Percentiles rank a stretch among this genome's conserved stretches.
phyloP scores from a whole-genome alignment of 2,113 vertebrate genomes.

The Orientallactaga bullata region DNA sequence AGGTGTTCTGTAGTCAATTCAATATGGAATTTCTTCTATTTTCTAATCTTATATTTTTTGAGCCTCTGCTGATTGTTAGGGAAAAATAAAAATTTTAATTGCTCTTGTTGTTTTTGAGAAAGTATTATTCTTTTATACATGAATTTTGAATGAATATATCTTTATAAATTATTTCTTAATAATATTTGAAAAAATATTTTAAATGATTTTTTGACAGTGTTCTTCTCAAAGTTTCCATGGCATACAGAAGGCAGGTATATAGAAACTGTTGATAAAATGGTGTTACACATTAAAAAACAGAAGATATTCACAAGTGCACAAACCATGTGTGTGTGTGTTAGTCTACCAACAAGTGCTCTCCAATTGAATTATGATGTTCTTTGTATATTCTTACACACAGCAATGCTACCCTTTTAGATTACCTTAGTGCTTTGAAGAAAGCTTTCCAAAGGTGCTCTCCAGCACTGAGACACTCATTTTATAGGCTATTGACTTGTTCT shows the following conservation, averaged over 20 bases:
- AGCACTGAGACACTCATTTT: constrained; percentile 54
- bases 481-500: constrained; percentile 61
- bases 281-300: not conserved
- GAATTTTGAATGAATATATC: not conserved
- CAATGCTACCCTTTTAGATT: constrained; percentile 4
- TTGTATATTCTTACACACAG: not conserved
- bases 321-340: not conserved
- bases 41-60: not conserved
- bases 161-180: not conserved
- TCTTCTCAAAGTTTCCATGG: not conserved
- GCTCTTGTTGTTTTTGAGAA: constrained; percentile 21
- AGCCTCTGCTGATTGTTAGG: not conserved
- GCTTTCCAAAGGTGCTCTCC: constrained; percentile 20
- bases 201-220: constrained; percentile 12
- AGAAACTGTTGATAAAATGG: not conserved
- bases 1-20: constrained; percentile 13
- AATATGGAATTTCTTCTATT: constrained; percentile 26
- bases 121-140: not conserved
- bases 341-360: not conserved
- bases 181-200: not conserved
- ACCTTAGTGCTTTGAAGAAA: constrained; percentile 55
- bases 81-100: not conserved
- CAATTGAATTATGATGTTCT: constrained; percentile 25
- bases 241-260: not conserved
- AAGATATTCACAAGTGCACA: not conserved